Evolutionary conservation across 2,888 invertebrate genomes (phyloP), one percentile per base, ranked within the genome.

Genomic region (Drosophila kuntzei): DNA sequence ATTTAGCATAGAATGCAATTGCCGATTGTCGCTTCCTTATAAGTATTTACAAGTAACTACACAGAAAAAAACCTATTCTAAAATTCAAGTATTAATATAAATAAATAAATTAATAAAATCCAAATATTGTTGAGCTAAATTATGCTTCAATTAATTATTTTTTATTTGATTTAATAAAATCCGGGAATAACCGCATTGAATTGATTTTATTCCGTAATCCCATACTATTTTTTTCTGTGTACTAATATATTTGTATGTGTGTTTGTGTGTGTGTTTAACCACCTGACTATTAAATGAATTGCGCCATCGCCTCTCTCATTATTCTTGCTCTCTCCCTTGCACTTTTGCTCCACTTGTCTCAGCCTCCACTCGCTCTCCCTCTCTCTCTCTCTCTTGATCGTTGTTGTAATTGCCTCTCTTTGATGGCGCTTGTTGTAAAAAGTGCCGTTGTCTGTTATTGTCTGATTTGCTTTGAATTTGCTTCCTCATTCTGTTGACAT

Each of bases 401-500:
- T 37, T 43, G 58, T 50, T 39, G 53, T 54, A 37, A 43, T 47
- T 71, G 61, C 8, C 37, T 11, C 64, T 53, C 68, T 71, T 44
- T 43, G 63, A 18, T 60, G 74, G 63, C 74, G 62, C 69, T 69
- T 65, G 68, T 60, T 62, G 60, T 60, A 34, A 75, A 75, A 75
- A n/a, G 75, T 75, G 71, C 71, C 75, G 75, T 70, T 67, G 59
- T 25, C 59, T 51, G 39, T 22, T 47, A 34, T 29, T 32, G 47
- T 39, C 25, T 51, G 25, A 14, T 5, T 32, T 9, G 14, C 37
- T 51, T 25, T 25, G 12, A 14, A 37, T 69, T 81, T 36, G 74
- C 80, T 82, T 82, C 81, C 81, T 85, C 78, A 82, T 81, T 60
- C 57, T 37, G 47, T 3, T 59, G 58, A 58, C 72, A 65, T 55